Evolutionary conservation across 1,140 invertebrate genomes (phyloP).

Genomic region (Drosophila sulfurigaster): DNA sequence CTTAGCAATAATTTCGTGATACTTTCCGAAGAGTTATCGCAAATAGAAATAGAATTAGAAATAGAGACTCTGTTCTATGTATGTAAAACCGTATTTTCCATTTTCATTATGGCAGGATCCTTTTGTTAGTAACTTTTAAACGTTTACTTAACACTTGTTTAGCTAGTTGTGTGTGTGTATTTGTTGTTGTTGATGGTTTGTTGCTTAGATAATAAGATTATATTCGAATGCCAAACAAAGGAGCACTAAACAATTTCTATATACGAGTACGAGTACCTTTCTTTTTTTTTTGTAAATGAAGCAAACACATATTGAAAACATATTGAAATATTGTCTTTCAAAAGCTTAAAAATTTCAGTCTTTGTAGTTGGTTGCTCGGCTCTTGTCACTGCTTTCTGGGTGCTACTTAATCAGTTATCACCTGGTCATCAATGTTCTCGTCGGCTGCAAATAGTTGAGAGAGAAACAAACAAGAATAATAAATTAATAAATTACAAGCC

Average conservation of each 20-base stretch:
- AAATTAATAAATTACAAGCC: neutral
- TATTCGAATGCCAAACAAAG: constrained; percentile 37
- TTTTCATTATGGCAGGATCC: constrained; percentile 81
- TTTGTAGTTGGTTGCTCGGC: constrained; percentile 79
- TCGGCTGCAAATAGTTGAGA: constrained; percentile 30
- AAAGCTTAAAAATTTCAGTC: constrained; percentile 85
- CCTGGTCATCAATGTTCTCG: constrained; percentile 21
- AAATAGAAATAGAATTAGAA: constrained; percentile 57
- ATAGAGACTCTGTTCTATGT: constrained; percentile 66
- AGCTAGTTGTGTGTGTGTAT: constrained; percentile 18
- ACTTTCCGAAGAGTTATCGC: constrained; percentile 17
- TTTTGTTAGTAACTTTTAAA: constrained; percentile 82
- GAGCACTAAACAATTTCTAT: constrained; percentile 45
- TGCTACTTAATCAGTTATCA: constrained; percentile 37
- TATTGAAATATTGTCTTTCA: constrained; percentile 84
- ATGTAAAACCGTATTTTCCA: constrained; percentile 80
- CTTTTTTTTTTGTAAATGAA: constrained; percentile 60
- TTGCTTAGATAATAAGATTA: constrained; percentile 25
- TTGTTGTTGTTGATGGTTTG: constrained; percentile 12
- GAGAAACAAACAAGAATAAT: neutral
- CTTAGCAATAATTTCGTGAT: constrained; percentile 48
- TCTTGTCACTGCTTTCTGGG: constrained; percentile 48
- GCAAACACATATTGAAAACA: constrained; percentile 74
- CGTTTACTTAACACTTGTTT: constrained; percentile 67
- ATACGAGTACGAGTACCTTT: constrained; percentile 43